A percentile compares a stretch with the other conserved stretches of the same genome.
Conservation (phyloP, 1,140 invertebrate genomes). For the Brachionus plicatilis region DNA sequence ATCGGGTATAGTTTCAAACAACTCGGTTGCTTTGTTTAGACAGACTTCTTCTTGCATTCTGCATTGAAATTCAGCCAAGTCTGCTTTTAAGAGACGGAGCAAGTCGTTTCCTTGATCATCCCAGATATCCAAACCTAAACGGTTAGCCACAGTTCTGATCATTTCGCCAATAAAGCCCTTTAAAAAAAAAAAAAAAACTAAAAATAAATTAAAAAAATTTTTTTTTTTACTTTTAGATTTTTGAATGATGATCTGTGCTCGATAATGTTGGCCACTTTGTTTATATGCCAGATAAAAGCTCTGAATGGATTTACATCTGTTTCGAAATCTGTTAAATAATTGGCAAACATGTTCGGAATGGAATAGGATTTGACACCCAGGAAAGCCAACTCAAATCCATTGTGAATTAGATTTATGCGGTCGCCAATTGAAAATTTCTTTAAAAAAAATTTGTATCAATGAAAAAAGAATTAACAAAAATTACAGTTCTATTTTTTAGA, state of each 20-base stretch:
- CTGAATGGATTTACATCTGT: not conserved
- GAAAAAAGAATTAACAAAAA: not conserved
- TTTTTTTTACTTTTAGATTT: not conserved
- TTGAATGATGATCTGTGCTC: conserved; percentile 19
- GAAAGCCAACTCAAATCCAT: conserved; percentile 16
- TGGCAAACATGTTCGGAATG: not conserved
- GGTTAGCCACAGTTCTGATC: not conserved
- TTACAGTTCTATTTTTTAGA: not conserved
- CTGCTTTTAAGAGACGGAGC: not conserved
- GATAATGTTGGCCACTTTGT: conserved; percentile 24
- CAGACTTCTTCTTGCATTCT: conserved; percentile 6
- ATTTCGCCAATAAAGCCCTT: conserved; percentile 14
- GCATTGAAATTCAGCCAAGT: conserved; percentile 11
- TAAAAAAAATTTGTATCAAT: not conserved
- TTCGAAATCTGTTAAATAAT: conserved; percentile 11
- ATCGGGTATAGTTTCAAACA: not conserved
- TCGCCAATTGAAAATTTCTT: conserved; percentile 20
- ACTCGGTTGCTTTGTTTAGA: conserved; percentile 34
- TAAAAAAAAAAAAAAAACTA: not conserved
- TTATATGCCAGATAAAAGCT: conserved; percentile 7
- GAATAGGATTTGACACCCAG: conserved; percentile 17
- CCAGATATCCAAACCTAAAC: conserved; percentile 13
- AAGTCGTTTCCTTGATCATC: not conserved
- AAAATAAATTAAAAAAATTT: too few species aligned
- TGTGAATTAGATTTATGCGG: conserved; percentile 17